Evolutionary conservation across 2,888 invertebrate species (phyloP), one percentile per base, ranked within the genome.

Genomic region (Drosophila fulvimacula): DNA sequence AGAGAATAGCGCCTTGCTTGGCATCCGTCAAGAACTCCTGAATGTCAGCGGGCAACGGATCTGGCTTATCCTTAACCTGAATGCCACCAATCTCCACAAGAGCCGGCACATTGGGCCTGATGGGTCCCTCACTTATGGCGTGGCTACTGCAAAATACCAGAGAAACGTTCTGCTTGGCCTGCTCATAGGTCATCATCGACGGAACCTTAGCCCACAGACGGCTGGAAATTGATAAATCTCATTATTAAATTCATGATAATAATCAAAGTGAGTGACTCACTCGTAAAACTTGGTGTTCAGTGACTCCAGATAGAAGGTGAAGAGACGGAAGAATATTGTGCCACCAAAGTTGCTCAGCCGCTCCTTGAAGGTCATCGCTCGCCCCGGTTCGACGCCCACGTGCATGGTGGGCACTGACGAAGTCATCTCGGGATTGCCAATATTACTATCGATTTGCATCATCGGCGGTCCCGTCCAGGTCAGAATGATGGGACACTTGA

Each of bases 1-100:
- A 92, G 30, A 91, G 91, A 21, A 93, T 91, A 2, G 92, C 93
- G 0, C 93, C 93, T 73, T 94, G 93, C 24, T 90, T 88, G 3
- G 90, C 89, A 1, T 76, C 81, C 39, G 92, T 88, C 17, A 93
- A 65, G 39, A 92, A 92, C 30, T 90, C 78, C 60, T 91, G 73
- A 13, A 93, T 81, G 21, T 92, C 92, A 88, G 92, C 56, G 17
- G 93, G 93, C 17, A 92, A 61, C 0, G 90, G 78, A 66, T 90
- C 81, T 0, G 91, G 81, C 21, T 80, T 89, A 0, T 81, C 76
- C 59, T 92, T 92, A 9, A 92, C 81, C 75, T 93, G 92, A 19
- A 92, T 91, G 30, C 93, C 92, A 9, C 92, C 92, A 30, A 92
- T 84, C 69, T 93, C 91, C 13, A 93, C 63, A 0, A 92, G 0